These are phyloP conservation scores for Paguma larvata DNA, from an alignment of 2,797 vertebrate genomes.

Conservation along the genomic window DNA sequence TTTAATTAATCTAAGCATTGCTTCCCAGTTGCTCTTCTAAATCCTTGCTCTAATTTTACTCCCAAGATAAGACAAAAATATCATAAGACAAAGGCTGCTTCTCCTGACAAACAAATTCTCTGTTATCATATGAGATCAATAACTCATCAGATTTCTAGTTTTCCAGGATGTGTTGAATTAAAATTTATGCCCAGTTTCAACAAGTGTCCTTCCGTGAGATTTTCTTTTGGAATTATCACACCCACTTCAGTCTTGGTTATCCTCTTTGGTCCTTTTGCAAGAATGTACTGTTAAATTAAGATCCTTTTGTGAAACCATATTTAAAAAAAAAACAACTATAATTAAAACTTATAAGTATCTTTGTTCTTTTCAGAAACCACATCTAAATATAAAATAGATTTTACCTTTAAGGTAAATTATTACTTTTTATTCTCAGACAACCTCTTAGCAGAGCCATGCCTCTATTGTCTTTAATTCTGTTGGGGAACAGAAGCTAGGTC, in stretches of 20 bases:
- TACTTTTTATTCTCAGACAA: background rate
- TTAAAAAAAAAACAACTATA: background rate
- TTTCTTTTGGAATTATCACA: constrained; percentile 20
- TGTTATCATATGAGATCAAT: background rate
- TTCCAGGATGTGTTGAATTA: constrained; percentile 7
- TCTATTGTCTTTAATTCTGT: background rate
- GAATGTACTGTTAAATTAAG: background rate
- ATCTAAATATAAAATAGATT: background rate
- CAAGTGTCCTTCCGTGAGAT: background rate
- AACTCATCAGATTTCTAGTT: constrained; percentile 16
- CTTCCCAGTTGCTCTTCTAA: background rate
- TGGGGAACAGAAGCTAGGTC: background rate
- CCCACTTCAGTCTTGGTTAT: background rate
- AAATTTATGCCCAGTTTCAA: background rate
- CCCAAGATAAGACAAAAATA: background rate
- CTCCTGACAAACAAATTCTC: background rate
- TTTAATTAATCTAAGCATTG: background rate
- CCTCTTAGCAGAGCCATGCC: background rate
- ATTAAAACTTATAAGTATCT: background rate
- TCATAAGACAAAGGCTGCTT: background rate
- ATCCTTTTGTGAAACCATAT: background rate
- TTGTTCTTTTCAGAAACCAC: background rate
- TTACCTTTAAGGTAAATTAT: background rate
- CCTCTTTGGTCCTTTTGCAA: background rate
- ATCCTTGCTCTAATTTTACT: background rate